Base-by-base conservation (phyloP, 2,113 vertebrate species). In the Empidonax traillii region DNA sequence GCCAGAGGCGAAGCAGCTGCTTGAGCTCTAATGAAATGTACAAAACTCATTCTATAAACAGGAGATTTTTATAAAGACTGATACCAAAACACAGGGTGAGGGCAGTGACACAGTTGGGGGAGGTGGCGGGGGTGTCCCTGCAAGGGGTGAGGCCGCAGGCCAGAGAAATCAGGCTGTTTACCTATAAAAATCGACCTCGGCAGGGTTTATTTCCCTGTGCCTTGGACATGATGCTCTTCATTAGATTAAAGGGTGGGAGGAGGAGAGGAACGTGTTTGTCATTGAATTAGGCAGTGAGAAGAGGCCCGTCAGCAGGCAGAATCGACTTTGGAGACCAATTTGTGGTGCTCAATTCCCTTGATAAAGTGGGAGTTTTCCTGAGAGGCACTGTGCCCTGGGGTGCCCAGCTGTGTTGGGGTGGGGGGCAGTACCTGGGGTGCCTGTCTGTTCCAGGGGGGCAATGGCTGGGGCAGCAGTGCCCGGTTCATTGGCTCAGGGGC, bases 191-290 rank as follows among this genome's bases (percentile, higher is more conserved):
- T 35, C 9, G 0, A 73, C 63, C 61, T 58, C 27, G 10, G 56
- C 51, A 87, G 52, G 35, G 66, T 82, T 97, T 78, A 76, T 97
- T 94, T 91, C 82, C 31, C 62, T 59, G 78, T 91, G 95, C 59
- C 81, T 93, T 20, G 58, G 87, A 59, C 82, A 49, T 12, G 4
- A 78, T 49, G 85, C 82, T 96, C 18, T 85, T 96, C 87, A 97
- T 97, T 97, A 96, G 90, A 96, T 97, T 97, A 96, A 79, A 46
- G 2, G 46, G 74, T 96, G 82, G 90, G 90, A 94, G 95, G 92
- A 82, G 47, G 81, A 89, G 95, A 82, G 94, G 95, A 87, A 79
- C 90, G 92, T 96, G 94, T 96, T 94, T 91, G 47, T 97, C 94
- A 96, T 97, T 52, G 73, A 91, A 96, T 97, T 97, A 97, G 51